A percentile compares a stretch with the other conserved stretches of the same genome.
phyloP scores from a whole-genome alignment of 1,140 invertebrate species.

The Caerostris darwini region DNA sequence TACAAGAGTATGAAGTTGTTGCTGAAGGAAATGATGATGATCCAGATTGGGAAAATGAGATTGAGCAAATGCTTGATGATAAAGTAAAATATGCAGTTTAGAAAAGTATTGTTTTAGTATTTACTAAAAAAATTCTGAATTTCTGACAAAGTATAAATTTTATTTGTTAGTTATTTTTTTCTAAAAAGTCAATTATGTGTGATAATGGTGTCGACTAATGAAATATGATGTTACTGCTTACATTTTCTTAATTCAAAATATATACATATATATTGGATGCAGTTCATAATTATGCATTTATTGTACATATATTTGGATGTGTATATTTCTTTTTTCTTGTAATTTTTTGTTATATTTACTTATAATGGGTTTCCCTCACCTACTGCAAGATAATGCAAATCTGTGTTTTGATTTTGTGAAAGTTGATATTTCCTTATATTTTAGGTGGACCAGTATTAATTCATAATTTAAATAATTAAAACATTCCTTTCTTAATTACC shows the following conservation, averaged over 20 bases:
- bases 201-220: not conserved
- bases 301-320: constrained; percentile 29
- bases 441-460: too few relatives aligned
- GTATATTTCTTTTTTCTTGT: not conserved
- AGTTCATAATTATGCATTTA: not conserved
- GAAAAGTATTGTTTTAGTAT: not conserved
- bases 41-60: constrained; percentile 84
- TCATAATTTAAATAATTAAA: too few relatives aligned
- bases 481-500: too few relatives aligned
- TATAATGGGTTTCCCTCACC: too few relatives aligned
- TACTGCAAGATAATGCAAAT: too few relatives aligned
- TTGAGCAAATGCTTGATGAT: constrained; percentile 85
- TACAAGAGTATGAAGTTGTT: constrained; percentile 95
- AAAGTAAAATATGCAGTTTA: constrained; percentile 80
- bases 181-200: not conserved
- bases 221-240: not conserved
- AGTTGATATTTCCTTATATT: too few relatives aligned
- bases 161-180: constrained; percentile 57
- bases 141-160: not conserved
- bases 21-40: constrained; percentile 83
- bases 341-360: not conserved
- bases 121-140: not conserved
- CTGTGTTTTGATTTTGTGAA: too few relatives aligned
- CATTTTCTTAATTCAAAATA: not conserved
- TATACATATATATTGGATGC: not conserved